Base-by-base conservation (phyloP, 2,797 vertebrate species). In the Zalophus californianus region DNA sequence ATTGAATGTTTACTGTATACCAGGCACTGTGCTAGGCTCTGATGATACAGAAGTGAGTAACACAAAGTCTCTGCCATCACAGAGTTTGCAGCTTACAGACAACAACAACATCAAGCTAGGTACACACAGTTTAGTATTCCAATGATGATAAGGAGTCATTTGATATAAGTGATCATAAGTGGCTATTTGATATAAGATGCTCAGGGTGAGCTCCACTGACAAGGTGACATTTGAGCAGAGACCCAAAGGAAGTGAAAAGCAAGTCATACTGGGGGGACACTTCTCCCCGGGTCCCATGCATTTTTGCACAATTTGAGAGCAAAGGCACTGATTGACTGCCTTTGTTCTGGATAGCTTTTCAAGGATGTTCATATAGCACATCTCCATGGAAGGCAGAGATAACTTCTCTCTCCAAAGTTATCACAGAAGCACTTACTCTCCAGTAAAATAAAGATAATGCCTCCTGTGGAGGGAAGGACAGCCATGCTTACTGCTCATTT, bases 211-310 rank as follows among this genome's bases (percentile, higher is more conserved):
- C 84, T 86, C 82, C 75, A 73, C 12, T 91, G 70, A 90, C 58
- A 79, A 95, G n/a, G 38, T 94, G 84, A 78, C 80, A 86, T 95
- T 90, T 92, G 52, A 97, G 58, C n/a, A 93, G 62, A 96, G 25
- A 91, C 44, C 44, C 70, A 84, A 92, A 92, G 60, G 25, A 91
- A 93, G 32, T 87, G 15, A 92, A 91, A 27, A 94, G 18, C 27
- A 97, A 97, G 56, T 97, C 41, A 78, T 9, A 73, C 70, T 48
- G 77, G 5, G 41, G 62, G 91, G 72, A 96, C 70, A 83, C 88
- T 78, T 87, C 23, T 72, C 70, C 77, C 86, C 10, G 38, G 52
- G 18, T 80, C 60, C 75, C 44, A 1, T 83, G 85, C 32, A 85
- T 86, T 93, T 97, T 73, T 85, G 20, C 48, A 86, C n/a, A 87